Evolutionary conservation across 2,113 vertebrate genomes (phyloP), one percentile per base, ranked within the genome.

Genomic region (Phyllopteryx taeniolatus): DNA sequence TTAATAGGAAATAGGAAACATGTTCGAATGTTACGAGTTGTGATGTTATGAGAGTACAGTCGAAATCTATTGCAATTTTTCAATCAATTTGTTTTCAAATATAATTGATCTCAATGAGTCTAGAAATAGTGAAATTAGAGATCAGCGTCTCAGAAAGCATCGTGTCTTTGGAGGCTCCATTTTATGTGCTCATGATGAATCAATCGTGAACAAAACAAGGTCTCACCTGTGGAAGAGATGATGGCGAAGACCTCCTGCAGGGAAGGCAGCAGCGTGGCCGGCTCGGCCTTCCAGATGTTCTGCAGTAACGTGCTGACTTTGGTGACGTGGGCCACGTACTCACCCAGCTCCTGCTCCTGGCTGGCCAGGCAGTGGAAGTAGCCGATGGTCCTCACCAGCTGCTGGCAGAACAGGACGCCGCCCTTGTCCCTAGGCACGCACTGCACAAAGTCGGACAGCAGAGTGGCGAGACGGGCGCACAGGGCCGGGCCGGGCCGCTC

Each of bases 171-270:
- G 35, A 39, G 35, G 49, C 17, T 46, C 44, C 44, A 5, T 51
- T 51, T 51, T 17, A 51, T 19, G 20, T 51, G 49, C 17, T 8
- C 15, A 19, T 51, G 54, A 27, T 57, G 7, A 57, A 57, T 5
- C 22, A 27, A 57, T 19, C 1, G 49, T 51, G 49, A 51, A 51
- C 17, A 19, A 17, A 51, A 51, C 49, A 51, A 51, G 14, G 20
- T 22, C 20, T 61, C 31, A 99, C 98, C 98, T 69, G 94, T 95
- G 51, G 98, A 94, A 3, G 98, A 98, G 78, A 99, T 98, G 73
- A 96, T 93, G 2, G 96, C 94, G 72, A 99, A 99, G 8, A 99
- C 95, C 77, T 99, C 98, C 87, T 98, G 96, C 73, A 99, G 83
- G 1, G 97, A 98, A 3, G 96, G 96, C 60, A 99, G 90, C 83